Conservation (phyloP, 2,113 vertebrate genomes). For the Sakesphorus luctuosus region DNA sequence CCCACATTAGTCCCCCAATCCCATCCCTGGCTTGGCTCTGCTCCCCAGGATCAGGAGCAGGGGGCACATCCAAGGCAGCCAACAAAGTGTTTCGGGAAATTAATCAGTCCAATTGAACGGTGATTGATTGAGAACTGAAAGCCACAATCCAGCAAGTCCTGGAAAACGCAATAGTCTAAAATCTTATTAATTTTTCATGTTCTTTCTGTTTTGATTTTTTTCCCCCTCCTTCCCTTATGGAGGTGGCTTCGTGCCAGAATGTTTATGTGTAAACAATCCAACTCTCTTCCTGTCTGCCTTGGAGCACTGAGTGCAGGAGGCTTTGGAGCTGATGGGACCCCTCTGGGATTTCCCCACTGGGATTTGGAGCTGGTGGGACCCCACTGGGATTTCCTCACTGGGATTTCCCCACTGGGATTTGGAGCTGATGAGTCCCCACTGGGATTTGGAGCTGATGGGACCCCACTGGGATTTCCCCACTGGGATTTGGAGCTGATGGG, state of each 20-base stretch:
- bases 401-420: background rate
- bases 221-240: background rate
- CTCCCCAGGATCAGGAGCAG: background rate
- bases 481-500: background rate
- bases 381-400: too few species aligned
- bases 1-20: rapidly evolving
- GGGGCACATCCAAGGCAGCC: background rate
- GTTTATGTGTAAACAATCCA: background rate
- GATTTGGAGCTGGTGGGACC: too few species aligned
- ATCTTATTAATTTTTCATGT: constrained; percentile 57
- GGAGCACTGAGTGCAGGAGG: background rate
- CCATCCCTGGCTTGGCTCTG: background rate
- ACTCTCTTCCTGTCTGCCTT: background rate
- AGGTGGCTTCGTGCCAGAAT: background rate
- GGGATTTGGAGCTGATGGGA: background rate
- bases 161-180: constrained; percentile 54
- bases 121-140: constrained; percentile 52
- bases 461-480: too few species aligned
- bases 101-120: constrained; percentile 31
- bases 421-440: rapidly evolving
- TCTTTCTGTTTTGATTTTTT: background rate
- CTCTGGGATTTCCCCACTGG: too few species aligned
- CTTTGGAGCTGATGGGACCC: background rate
- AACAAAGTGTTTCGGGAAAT: background rate
- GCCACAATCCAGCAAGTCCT: background rate